Percentiles rank a stretch among this genome's conserved stretches.
Evolutionary conservation across 1,140 invertebrate genomes (phyloP).

Genomic region (Drosophila dunni): DNA sequence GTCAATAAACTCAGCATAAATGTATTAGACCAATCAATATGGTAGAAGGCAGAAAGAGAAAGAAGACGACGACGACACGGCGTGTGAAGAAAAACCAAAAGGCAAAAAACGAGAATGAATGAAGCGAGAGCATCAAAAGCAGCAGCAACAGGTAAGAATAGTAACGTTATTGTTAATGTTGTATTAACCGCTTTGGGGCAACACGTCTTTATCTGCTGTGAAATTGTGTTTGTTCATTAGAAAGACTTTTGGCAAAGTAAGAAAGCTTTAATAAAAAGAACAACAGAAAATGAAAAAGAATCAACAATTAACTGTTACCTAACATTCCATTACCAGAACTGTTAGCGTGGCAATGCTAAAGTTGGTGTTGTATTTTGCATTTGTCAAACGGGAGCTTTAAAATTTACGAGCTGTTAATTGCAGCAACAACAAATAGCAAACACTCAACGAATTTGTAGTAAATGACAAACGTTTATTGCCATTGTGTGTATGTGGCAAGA

Average conservation of each 20-base stretch:
- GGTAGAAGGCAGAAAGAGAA: slow-evolving; percentile 14
- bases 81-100: slow-evolving; percentile 52
- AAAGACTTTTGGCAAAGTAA: neutral
- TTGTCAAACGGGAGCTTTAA: slow-evolving; percentile 30
- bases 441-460: slow-evolving; percentile 1
- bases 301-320: slow-evolving; percentile 47
- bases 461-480: slow-evolving; percentile 25
- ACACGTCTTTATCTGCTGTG: slow-evolving; percentile 11
- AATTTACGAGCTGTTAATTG: slow-evolving; percentile 41
- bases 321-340: slow-evolving; percentile 25
- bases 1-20: slow-evolving; percentile 74
- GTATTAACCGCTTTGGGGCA: slow-evolving; percentile 41
- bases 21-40: slow-evolving; percentile 73
- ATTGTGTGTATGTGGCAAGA: slow-evolving; percentile 1
- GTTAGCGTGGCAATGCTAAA: slow-evolving; percentile 48
- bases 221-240: slow-evolving; percentile 8
- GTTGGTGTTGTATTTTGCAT: slow-evolving; percentile 11
- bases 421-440: slow-evolving; percentile 25
- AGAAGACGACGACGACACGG: neutral
- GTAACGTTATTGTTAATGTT: slow-evolving; percentile 49
- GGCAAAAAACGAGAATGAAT: slow-evolving; percentile 36
- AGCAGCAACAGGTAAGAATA: slow-evolving; percentile 34
- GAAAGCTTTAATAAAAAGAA: slow-evolving; percentile 29
- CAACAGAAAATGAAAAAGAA: slow-evolving; percentile 15
- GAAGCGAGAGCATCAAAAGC: neutral